Base-by-base conservation (phyloP, 1,140 invertebrate genomes). In the Drosophila melanica region DNA sequence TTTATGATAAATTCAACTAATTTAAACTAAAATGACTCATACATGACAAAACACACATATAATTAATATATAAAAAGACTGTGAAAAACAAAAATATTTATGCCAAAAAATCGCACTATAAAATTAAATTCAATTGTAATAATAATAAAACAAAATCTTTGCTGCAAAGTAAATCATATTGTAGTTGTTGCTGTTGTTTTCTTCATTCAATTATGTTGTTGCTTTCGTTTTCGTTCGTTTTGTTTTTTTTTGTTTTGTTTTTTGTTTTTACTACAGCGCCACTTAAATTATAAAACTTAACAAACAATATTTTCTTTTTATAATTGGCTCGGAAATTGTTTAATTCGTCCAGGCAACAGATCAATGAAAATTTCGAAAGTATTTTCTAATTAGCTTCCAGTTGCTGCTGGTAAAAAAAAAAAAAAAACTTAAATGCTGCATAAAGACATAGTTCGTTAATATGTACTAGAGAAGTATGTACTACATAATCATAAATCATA, bases 291-390 rank as follows among this genome's bases (percentile, higher is more conserved):
- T 87, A 81, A 86, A 87, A 87, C 81, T 86, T 86, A 86, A 86
- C 81, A 86, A 87, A 81, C 80, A 81, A 79, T 75, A 79, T 72
- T 77, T 81, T 63, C 20, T 70, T 65, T 68, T 68, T 50, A 70
- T 64, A 81, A 81, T 87, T 86, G 82, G 82, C 82, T 86, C 82
- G 82, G 82, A 86, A 81, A 79, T 86, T 75, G 77, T 71, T 81
- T 65, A 65, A 70, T 67, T 81, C 50, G 79, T n/a, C 70, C 63
- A 77, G 47, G 63, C 77, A 77, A 78, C 55, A 59, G 30, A 63
- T 14, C 50, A 62, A 33, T 54, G 55, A 50, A 48, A 55, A 35
- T 54, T 44, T 35, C 20, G 33, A 41, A 54, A 23, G 16, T 23
- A 35, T 47, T 45, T 42, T 27, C 23, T 14, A 54, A 41, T 55